Evolutionary conservation across 1,140 invertebrate species (phyloP), one percentile per base, ranked within the genome.

Genomic region (Ctenoplectra terminalis): DNA sequence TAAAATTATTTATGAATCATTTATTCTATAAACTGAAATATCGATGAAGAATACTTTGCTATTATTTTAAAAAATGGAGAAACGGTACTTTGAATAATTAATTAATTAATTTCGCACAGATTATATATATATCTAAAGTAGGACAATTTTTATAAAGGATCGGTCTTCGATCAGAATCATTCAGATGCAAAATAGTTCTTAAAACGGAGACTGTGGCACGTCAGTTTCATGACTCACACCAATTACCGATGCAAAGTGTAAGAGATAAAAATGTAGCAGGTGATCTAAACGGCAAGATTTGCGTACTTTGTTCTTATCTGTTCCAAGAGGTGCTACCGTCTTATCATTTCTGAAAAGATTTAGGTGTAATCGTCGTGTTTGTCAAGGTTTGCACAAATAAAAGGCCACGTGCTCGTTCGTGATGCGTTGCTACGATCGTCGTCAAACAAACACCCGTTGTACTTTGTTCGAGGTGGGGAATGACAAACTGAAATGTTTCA

Each of bases 211-310:
- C 34, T n/a, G 29, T 48, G 8, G 1, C n/a, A 3, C 5, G n/a
- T 26, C n/a, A 17, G 40, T 58, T 20, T 40, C 0, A n/a, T 80
- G 77, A 80, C 37, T 73, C 77, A 79, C 15, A 1, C 9, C 11
- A 7, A 63, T 73, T 63, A 52, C 37, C 26, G 2, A 52, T 8
- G 26, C 34, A 17, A 63, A 34, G 8, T 61, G 26, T 37, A 50
- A 63, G 48, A 52, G 58, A 64, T 52, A 50, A 50, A 73, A 71
- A 63, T 48, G n/a, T 31, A 52, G 4, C 26, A 26, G 46, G 15
- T 34, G 77, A 43, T 9, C 23, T 60, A 40, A 54, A 26, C 20
- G 29, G 0, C 5, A 1, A 1, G 17, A 29, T 7, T 9, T 15
- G 11, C 2, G 1, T 7, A 3, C 9, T 0, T 23, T 5, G 1